Percentiles rank a stretch among this genome's conserved stretches.
Evolutionary conservation across 2,888 invertebrate genomes (phyloP).

Genomic region (Abrostola triplasia): DNA sequence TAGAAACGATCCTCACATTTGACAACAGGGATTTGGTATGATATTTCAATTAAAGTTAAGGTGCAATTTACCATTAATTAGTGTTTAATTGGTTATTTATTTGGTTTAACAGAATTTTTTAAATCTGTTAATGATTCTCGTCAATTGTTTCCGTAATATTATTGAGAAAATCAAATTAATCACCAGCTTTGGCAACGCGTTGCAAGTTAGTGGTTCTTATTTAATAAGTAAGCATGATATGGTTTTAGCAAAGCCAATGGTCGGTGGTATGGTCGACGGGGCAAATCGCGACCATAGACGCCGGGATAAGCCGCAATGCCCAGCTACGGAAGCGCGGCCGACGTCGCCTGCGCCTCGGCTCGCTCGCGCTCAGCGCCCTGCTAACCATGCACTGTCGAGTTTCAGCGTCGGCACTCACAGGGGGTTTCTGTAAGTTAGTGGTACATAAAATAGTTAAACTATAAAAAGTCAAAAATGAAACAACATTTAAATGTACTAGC

Average conservation of each 20-base stretch:
- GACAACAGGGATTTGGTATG: constrained; percentile 73
- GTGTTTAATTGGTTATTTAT: background rate
- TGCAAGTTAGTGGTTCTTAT: too few relatives aligned
- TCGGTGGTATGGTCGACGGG: constrained; percentile 80
- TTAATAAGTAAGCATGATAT: too few relatives aligned
- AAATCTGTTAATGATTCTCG: too few relatives aligned
- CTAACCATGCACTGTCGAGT: constrained; percentile 80
- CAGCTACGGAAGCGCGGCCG: constrained; percentile 60
- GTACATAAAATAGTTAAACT: background rate
- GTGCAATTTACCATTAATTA: background rate
- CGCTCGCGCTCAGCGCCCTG: constrained; percentile 72
- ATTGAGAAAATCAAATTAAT: too few relatives aligned
- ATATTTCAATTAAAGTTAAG: constrained; percentile 1
- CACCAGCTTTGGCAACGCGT: too few relatives aligned
- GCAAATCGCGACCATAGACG: constrained; percentile 75
- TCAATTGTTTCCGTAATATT: too few relatives aligned
- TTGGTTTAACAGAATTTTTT: too few relatives aligned
- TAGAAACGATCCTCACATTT: constrained; percentile 78
- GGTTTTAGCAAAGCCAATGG: constrained; percentile 70
- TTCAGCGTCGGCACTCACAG: constrained; percentile 72
- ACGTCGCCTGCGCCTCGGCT: constrained; percentile 69
- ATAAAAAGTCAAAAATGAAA: too few relatives aligned
- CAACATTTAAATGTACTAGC: too few relatives aligned
- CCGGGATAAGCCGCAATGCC: constrained; percentile 56
- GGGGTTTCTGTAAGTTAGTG: constrained; percentile 71